phyloP scores from a whole-genome alignment of 2,888 invertebrate species.

The Timema cristinae region DNA sequence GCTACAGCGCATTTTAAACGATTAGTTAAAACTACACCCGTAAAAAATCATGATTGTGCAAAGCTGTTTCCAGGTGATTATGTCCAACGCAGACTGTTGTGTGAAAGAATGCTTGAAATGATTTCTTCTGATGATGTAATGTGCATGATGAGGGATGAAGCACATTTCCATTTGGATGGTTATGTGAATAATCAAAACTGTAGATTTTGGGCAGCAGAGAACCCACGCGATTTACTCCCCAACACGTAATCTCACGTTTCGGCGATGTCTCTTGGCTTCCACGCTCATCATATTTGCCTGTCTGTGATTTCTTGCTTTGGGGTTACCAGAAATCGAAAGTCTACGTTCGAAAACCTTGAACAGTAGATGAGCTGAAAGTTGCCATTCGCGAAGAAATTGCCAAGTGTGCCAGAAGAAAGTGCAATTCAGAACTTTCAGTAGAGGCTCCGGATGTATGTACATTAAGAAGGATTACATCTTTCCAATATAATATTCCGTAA shows the following conservation, averaged over 20 bases:
- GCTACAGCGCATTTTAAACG: conserved; percentile 9
- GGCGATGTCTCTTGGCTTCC: background rate
- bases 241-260: conserved; percentile 10
- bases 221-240: background rate
- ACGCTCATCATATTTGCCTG: no score
- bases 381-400: background rate
- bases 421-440: background rate
- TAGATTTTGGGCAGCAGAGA: conserved; percentile 11
- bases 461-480: background rate
- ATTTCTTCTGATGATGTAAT: background rate
- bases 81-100: conserved; percentile 9
- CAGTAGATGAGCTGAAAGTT: conserved; percentile 3
- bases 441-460: background rate
- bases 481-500: no score
- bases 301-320: no score
- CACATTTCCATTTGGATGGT: conserved; percentile 4
- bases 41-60: conserved; percentile 16
- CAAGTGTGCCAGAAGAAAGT: background rate
- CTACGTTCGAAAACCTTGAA: no score
- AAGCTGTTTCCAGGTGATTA: background rate
- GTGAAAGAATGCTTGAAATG: conserved; percentile 10
- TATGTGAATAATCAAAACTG: conserved; percentile 8
- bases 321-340: no score
- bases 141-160: conserved; percentile 13
- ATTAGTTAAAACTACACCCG: background rate